Percentiles rank a stretch among this genome's conserved stretches.
phyloP scores from a whole-genome alignment of 1,140 invertebrate species.

The Drosophila baimaii region DNA sequence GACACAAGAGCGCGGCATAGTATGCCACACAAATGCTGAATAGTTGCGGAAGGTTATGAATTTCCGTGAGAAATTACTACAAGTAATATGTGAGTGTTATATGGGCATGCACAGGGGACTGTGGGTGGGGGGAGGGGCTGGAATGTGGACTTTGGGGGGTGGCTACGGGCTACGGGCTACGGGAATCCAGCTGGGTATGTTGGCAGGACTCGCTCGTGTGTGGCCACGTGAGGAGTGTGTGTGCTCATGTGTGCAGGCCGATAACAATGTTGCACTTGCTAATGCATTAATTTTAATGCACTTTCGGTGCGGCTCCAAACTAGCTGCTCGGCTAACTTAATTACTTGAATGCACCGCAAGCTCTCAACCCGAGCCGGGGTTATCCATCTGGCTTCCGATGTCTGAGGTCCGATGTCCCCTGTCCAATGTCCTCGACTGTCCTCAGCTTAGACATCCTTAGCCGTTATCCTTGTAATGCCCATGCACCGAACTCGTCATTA shows the following conservation, averaged over 20 bases:
- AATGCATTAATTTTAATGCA: constrained; percentile 82
- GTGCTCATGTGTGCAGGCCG: constrained; percentile 78
- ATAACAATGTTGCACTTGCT: constrained; percentile 82
- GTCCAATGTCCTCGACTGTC: neutral
- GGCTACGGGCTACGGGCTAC: neutral
- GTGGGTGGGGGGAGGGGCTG: neutral
- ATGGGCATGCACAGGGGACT: constrained; percentile 39
- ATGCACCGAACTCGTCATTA: constrained; percentile 72
- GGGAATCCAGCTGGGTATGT: neutral
- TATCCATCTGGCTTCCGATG: constrained; percentile 73
- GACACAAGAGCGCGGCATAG: constrained; percentile 62
- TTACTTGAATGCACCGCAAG: constrained; percentile 70
- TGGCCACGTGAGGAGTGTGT: constrained; percentile 72
- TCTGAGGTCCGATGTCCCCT: constrained; percentile 14
- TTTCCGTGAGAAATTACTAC: constrained; percentile 83
- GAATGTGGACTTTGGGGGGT: constrained; percentile 7
- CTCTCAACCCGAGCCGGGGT: constrained; percentile 56
- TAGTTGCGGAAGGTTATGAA: constrained; percentile 83
- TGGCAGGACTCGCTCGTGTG: constrained; percentile 62
- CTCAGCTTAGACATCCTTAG: constrained; percentile 11
- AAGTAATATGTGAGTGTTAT: constrained; percentile 80
- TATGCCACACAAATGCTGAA: constrained; percentile 82
- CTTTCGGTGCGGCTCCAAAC: constrained; percentile 65
- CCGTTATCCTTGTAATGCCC: constrained; percentile 33
- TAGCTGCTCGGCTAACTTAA: constrained; percentile 62